Base-by-base conservation (phyloP, 1,140 invertebrate genomes). In the Lycorma delicatula region DNA sequence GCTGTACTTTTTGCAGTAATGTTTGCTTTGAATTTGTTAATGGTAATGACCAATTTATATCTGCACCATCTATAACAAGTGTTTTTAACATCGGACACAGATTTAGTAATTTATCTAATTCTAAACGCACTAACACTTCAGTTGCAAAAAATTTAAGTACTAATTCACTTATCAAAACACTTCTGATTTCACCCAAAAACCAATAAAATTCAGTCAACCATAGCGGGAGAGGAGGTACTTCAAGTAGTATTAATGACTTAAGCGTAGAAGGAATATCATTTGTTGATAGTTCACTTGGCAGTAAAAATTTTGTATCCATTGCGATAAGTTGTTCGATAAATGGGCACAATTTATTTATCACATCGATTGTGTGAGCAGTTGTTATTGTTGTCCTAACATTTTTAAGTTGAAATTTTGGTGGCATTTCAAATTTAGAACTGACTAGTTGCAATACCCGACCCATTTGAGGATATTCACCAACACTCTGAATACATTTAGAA, bases 391-490 rank as follows among this genome's bases (percentile, higher is more conserved):
- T 72, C 47, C 68, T 64, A 0, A 70, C 73, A 22, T 73, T 69
- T 2, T 65, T 74, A 9, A 76, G 55, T 27, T 66, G 70, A 56
- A 75, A 74, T 27, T 34, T 58, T 11, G 55, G 60, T 13, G 27
- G 38, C 26, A 12, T 9, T 34, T 34, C n/a, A 9, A 34, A 34
- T 9, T 9, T 34, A 34, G 31, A 34, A 9, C 31, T 34, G 9
- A 34, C 5, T 16, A 11, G 41, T 13, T 77, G 74, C 0, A 75
- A 63, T 0, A 75, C 74, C 16, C 70, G 60, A 1, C 71, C 73
- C 58, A 75, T 72, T 56, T 77, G 71, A 47, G 62, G 71, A 56
- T 77, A 77, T 22, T 77, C 75, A 0, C 73, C 75, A 26, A 77
- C 49, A 0, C 74, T 76, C 61, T 76, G 71, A 9, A 77, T 52